These are phyloP conservation scores for Lasioglossum pauxillum DNA, from an alignment of 2,888 invertebrate genomes.

Conservation along the genomic window DNA sequence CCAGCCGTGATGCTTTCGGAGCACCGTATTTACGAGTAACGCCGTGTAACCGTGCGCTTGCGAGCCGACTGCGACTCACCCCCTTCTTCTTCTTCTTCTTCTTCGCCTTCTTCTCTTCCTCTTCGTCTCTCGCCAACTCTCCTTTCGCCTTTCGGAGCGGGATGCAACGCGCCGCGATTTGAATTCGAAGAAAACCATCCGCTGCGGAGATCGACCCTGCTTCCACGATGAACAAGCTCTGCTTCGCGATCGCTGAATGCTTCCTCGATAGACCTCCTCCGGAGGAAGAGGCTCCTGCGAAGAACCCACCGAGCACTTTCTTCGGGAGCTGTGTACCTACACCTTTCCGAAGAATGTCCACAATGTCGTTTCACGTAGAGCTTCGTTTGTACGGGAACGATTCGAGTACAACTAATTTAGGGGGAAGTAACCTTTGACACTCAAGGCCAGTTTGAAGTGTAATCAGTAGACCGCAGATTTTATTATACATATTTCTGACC, in stretches of 20 bases:
- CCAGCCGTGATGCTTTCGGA: constrained; percentile 81
- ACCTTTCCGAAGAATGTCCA: neutral
- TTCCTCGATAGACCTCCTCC: neutral
- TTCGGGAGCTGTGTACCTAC: neutral
- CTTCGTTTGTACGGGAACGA: too few relatives aligned
- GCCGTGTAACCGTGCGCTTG: constrained; percentile 80
- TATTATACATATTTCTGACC: too few relatives aligned
- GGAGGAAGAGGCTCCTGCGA: neutral
- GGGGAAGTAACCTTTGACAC: too few relatives aligned
- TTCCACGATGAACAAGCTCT: neutral
- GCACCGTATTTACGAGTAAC: constrained; percentile 84
- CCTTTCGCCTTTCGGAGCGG: constrained; percentile 8
- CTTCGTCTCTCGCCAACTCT: neutral
- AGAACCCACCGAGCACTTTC: neutral
- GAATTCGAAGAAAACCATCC: constrained; percentile 76
- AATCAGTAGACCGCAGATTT: too few relatives aligned
- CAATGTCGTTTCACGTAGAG: neutral
- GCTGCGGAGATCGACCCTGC: constrained; percentile 17
- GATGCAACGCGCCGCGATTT: constrained; percentile 74
- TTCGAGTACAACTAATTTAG: too few relatives aligned
- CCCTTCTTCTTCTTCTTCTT: neutral
- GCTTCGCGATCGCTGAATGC: neutral
- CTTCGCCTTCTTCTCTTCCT: constrained; percentile 33
- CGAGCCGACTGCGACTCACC: constrained; percentile 74
- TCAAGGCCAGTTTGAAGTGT: too few relatives aligned